These are phyloP conservation scores for Macquaria australasica DNA, from an alignment of 2,113 vertebrate genomes.

Conservation along the genomic window DNA sequence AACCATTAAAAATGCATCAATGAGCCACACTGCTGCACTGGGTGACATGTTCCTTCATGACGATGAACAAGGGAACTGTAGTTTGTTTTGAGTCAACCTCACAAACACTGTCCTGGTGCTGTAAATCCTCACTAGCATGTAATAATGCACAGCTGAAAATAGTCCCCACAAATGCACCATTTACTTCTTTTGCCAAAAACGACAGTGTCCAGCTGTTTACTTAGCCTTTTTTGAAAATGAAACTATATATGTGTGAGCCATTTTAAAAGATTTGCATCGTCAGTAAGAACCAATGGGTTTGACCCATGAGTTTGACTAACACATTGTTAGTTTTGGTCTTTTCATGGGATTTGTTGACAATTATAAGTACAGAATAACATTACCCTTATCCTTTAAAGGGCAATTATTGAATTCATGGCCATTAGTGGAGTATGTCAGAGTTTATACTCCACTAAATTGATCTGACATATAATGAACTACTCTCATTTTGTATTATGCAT, in stretches of 20 bases:
- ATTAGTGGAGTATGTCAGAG: too few species aligned
- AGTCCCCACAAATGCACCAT: background rate
- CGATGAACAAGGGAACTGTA: background rate
- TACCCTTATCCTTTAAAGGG: too few species aligned
- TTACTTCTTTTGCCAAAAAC: background rate
- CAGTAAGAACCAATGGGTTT: background rate
- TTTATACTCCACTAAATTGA: too few species aligned
- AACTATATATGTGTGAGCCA: background rate
- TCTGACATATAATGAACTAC: background rate
- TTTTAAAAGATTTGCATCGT: background rate
- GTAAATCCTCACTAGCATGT: background rate
- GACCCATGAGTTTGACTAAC: background rate
- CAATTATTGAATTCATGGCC: too few species aligned
- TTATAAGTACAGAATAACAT: too few species aligned
- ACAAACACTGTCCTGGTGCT: too few species aligned
- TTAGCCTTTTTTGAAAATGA: background rate
- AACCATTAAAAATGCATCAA: too few species aligned
- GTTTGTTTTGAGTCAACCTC: too few species aligned
- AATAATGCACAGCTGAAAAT: too few species aligned
- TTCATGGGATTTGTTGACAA: too few species aligned
- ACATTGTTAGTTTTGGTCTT: background rate
- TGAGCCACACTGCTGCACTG: too few species aligned
- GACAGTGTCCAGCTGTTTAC: background rate
- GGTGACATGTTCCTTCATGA: background rate
- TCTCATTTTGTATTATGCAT: background rate